Conservation (phyloP, 1,140 invertebrate genomes). For the Whitmania pigra region DNA sequence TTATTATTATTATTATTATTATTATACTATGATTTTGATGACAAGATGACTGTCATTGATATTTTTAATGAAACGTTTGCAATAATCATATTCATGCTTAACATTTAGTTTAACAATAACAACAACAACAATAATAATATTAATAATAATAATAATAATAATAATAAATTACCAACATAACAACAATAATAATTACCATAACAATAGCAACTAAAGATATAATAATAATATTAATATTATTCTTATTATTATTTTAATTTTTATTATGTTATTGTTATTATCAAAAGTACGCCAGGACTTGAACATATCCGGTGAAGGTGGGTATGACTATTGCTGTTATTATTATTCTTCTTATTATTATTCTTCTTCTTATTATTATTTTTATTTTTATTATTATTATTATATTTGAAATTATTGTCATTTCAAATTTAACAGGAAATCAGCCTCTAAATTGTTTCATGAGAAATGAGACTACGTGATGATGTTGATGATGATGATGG, state of each 20-base stretch:
- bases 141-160: neutral
- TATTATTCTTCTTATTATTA: neutral
- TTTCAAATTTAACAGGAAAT: neutral
- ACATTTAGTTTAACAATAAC: neutral
- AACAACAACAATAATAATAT: constrained; percentile 6
- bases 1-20: too few relatives aligned
- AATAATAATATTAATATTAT: neutral
- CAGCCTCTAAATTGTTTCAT: too few relatives aligned
- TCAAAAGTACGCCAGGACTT: too few relatives aligned
- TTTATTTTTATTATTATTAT: neutral
- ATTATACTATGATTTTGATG: too few relatives aligned
- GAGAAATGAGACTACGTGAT: neutral
- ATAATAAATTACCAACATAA: neutral
- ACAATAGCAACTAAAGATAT: neutral
- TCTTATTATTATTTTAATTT: neutral
- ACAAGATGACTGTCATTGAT: too few relatives aligned
- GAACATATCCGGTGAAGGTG: too few relatives aligned
- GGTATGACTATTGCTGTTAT: neutral
- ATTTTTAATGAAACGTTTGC: too few relatives aligned
- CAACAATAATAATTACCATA: neutral
- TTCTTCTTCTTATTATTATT: neutral
- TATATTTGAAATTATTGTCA: neutral
- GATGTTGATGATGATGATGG: neutral
- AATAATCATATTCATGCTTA: too few relatives aligned
- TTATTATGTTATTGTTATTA: neutral